Evolutionary conservation across 2,797 vertebrate species (phyloP), one percentile per base, ranked within the genome.

Genomic region (Coilia nasus): DNA sequence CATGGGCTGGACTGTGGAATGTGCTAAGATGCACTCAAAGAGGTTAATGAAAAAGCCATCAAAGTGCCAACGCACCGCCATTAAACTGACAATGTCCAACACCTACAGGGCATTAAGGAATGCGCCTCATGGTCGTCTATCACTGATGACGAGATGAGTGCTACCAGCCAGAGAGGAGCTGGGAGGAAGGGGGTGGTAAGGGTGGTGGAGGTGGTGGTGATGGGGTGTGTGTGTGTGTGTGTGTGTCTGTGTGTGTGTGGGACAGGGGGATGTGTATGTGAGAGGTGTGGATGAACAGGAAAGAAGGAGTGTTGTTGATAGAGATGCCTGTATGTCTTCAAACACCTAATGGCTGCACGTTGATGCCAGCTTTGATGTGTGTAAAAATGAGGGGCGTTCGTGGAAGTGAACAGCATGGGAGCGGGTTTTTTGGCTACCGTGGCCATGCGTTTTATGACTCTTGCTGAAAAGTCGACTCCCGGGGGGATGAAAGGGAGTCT

Each of bases 41-140:
- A 85, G 87, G 81, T 86, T 90, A 87, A 88, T 88, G 87, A 90
- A 89, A 87, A 86, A 89, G 85, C 82, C 71, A 21, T 78, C 35
- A 78, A 78, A 78, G 35, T 78, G 71, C 71, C 71, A 78, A 78
- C 71, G 44, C 19, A 21, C 15, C 71, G 6, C 35, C 71, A 78
- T 78, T 78, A 78, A 78, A 78, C 31, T 78, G 71, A 41, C 71
- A 44, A 44, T 78, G 71, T 78, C 71, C 71, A 78, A 78, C 35
- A 78, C 71, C 71, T 44, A 78, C 17, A 78, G 71, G 71, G 71
- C 71, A 17, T 41, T 44, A 41, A 78, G 71, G 35, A 78, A 78
- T 78, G 71, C 31, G 19, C 71, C 41, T 41, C 41, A 15, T 19
- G 35, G 5, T 21, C 41, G 71, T 78, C 44, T 78, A 31, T 78